Base-by-base conservation (phyloP, 2,888 invertebrate species). In the Uloborus plumipes region DNA sequence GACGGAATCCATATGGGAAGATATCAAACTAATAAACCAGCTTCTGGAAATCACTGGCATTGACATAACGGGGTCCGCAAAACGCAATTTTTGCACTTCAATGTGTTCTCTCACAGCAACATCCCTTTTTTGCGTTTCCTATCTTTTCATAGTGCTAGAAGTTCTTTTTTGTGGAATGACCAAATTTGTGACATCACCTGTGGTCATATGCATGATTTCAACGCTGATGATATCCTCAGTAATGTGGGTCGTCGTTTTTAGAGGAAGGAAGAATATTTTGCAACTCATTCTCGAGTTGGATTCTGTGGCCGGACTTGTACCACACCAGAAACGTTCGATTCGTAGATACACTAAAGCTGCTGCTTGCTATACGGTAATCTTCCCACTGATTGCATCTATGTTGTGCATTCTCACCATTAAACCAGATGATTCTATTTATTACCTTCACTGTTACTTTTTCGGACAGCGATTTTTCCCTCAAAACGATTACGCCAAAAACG, bases 371-470 rank as follows among this genome's bases (percentile, higher is more conserved):
- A 16, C 59, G 4, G 58, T 78, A 4, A 18, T 78, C 20, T 51
- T 71, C 4, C 78, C 78, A 0, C 15, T 72, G 2, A 9, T 72
- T 0, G 65, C 72, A 6, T 78, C 78, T 0, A 3, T 71, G 20
- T 31, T 64, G 22, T 20, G 78, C 22, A 49, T 72, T 9, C 26
- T 65, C n/a, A 64, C 77, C 1, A 20, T 78, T 20, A 18, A 51
- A 18, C 15, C 31, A 14, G 66, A 66, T 9, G 78, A 78, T 59
- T 26, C 50, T 16, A 51, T 66, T 31, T 78, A 58, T n/a, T 78
- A 78, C n/a, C 59, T 78, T 14, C 65, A 78, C 49, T 78, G 78
- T 26, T 78, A 78, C 15, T 47, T 65, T 7, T 78, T 59, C 53
- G 78, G 78, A 2, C 50, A 61, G 9, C 18, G 59, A 7, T 3